Evolutionary conservation across 2,888 invertebrate genomes (phyloP), one percentile per base, ranked within the genome.

Genomic region (Scaptomyza reducta): DNA sequence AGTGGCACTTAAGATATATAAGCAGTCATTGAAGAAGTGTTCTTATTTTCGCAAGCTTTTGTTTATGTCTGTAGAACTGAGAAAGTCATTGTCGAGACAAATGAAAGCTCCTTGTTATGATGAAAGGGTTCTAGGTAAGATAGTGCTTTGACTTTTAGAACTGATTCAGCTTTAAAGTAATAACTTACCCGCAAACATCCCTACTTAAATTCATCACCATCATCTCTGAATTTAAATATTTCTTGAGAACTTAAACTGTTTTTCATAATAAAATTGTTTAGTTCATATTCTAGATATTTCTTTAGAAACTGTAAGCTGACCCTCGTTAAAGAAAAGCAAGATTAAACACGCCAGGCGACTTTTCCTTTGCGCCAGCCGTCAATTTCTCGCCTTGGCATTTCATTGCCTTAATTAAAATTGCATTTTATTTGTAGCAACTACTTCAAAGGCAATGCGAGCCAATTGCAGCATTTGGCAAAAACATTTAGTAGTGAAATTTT

Each of bases 391-490:
- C 84, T 71, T 35, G 73, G 70, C 67, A 71, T 79, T 87, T 86
- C 77, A 71, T 83, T 77, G 81, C 81, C 82, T 85, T 85, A 85
- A 85, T 85, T 86, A 86, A 85, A 81, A 77, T 74, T 76, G 84
- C 71, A 81, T 74, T 85, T 82, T 81, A 77, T 77, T 75, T 81
- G 73, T 74, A 64, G 70, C 85, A 74, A 68, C 81, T 73, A 67
- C 74, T 67, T 51, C 69, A 71, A 76, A 72, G 72, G 38, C 61
- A 47, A 33, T 18, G n/a, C 64, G 49, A 59, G 42, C 49, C 18
- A 60, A 77, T 41, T 72, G 80, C 75, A 73, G 79, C 74, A 67
- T 70, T 81, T 68, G 65, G 70, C 9, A 38, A 38, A 77, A 74
- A 68, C 68, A 68, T 65, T 57, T 25, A 64, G 57, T 47, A 85